phyloP scores from a whole-genome alignment of 1,140 invertebrate genomes.

The Drosophila repleta region DNA sequence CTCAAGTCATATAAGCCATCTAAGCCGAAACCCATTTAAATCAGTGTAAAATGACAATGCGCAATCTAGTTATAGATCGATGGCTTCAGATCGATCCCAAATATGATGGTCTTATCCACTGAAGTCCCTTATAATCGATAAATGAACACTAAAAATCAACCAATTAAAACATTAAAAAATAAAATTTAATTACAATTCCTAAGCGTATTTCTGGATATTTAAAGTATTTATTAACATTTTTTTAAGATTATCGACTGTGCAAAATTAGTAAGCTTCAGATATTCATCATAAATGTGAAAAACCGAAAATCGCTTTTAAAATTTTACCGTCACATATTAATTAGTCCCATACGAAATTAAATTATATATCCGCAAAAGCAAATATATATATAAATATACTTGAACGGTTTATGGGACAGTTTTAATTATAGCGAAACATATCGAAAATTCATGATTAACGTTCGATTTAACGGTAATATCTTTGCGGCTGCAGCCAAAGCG shows the following conservation, averaged over 20 bases:
- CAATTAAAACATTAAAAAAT: too few species aligned
- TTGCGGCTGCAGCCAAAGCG: constrained; percentile 8
- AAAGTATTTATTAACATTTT: too few species aligned
- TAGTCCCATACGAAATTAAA: neutral
- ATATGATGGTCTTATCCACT: neutral
- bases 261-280: too few species aligned
- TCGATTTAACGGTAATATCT: constrained; percentile 1
- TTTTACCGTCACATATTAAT: neutral
- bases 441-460: constrained; percentile 5
- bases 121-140: neutral
- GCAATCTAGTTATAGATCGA: too few species aligned
- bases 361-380: neutral
- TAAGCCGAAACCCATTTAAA: too few species aligned
- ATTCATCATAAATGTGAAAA: neutral
- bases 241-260: too few species aligned
- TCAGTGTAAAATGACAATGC: too few species aligned
- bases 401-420: neutral
- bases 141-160: too few species aligned
- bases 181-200: too few species aligned
- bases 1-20: too few species aligned
- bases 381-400: neutral
- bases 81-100: neutral
- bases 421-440: constrained; percentile 2
- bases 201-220: too few species aligned
- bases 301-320: too few species aligned